Conservation (phyloP, 1,140 invertebrate species). For the Drosophila cardini region DNA sequence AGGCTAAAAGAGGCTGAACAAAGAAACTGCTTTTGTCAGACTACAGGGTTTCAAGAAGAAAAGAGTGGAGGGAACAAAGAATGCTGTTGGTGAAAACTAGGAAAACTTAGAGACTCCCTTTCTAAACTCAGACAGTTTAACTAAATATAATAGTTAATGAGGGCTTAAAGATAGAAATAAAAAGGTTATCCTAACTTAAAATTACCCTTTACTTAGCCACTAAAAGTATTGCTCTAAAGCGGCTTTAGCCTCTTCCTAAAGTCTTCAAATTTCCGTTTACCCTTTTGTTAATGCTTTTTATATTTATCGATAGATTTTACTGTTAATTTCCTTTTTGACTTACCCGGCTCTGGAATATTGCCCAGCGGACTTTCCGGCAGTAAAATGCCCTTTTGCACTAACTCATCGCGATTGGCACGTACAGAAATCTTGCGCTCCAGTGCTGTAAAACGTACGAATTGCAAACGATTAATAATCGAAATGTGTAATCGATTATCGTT, state of each 20-base stretch:
- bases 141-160: too few relatives aligned
- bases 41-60: too few relatives aligned
- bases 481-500: neutral
- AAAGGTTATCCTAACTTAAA: too few relatives aligned
- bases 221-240: too few relatives aligned
- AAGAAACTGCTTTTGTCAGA: neutral
- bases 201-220: too few relatives aligned
- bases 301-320: neutral
- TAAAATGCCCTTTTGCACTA: slow-evolving; percentile 98
- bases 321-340: slow-evolving; percentile 63
- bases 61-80: neutral
- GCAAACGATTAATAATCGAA: neutral
- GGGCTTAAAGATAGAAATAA: too few relatives aligned
- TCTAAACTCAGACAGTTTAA: too few relatives aligned
- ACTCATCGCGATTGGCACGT: slow-evolving; percentile 97
- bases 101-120: too few relatives aligned
- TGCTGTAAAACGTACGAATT: slow-evolving; percentile 87
- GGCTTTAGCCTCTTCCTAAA: neutral
- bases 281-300: neutral
- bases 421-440: slow-evolving; percentile 99
- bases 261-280: neutral
- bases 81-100: too few relatives aligned
- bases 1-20: neutral
- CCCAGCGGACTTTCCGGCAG: slow-evolving; percentile 94
- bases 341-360: slow-evolving; percentile 92